Evolutionary conservation across 1,140 invertebrate species (phyloP), one percentile per base, ranked within the genome.

Genomic region (Drosophila oshimai): DNA sequence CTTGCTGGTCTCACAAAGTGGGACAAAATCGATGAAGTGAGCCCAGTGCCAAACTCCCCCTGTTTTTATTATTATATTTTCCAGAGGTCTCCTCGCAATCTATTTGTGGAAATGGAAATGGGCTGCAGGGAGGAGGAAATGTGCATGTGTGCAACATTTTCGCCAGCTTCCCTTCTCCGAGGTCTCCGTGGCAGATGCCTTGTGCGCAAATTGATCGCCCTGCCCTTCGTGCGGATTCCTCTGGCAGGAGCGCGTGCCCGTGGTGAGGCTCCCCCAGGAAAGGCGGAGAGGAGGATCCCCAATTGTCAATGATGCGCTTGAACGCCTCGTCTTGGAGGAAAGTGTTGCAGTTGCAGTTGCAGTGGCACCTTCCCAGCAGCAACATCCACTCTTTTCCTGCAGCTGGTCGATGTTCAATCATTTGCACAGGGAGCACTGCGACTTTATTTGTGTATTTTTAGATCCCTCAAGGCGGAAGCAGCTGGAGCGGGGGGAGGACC

Each of bases 371-470:
- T 57, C 33, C 24, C 33, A 28, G 18, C 2, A 0, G 26, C 20
- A 20, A 7, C 20, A 41, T 37, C 26, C 29, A 51, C 64, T 60
- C 71, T 53, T 80, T 75, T 61, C 77, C 61, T 7, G 41, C 69
- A 81, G 78, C 78, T 81, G 78, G 47, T 74, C 17, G 60, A 62
- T 71, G 74, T 72, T 86, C 69, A 86, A 84, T 79, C 79, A 79
- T 47, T 42, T 34, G 29, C 28, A 62, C 12, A 41, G 6, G 7
- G 3, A 1, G 9, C 22, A 9, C 4, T 7, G 37, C 9, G 15
- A n/a, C 18, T 20, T 28, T 58, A 26, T 17, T 18, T n/a, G 1
- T 6, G 22, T 64, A 80, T 72, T 73, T 62, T 45, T 71, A 79
- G 70, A 36, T 13, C 12, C 2, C 26, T 17, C 20, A 10, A 57